phyloP scores from a whole-genome alignment of 2,888 invertebrate species.

The Harpagoxenus sublaevis region DNA sequence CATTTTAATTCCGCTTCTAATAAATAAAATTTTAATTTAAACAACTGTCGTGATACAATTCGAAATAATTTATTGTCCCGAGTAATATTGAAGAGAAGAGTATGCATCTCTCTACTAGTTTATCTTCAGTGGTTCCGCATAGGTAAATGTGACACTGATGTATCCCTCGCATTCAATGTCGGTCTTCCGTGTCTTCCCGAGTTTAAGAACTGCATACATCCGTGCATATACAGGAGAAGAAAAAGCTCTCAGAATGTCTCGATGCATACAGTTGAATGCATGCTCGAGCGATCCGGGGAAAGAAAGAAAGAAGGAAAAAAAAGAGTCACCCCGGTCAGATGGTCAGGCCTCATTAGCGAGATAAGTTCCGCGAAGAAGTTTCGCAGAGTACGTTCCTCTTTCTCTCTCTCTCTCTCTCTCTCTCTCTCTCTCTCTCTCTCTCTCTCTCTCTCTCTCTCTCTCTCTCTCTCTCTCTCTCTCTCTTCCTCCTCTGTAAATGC shows the following conservation, averaged over 20 bases:
- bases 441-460: neutral
- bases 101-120: too few relatives aligned
- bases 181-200: neutral
- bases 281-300: neutral
- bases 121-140: neutral
- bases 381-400: constrained; percentile 46
- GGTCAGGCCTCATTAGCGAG: constrained; percentile 82
- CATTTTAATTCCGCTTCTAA: neutral
- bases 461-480: neutral
- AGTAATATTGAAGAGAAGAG: neutral
- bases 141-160: neutral
- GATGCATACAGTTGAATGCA: constrained; percentile 17
- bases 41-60: neutral
- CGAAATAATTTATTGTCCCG: neutral
- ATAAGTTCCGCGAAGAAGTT: constrained; percentile 74
- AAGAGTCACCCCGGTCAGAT: constrained; percentile 73
- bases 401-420: neutral
- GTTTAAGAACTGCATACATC: constrained; percentile 10
- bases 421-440: neutral
- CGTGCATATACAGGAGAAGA: neutral
- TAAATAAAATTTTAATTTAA: neutral
- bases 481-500: constrained; percentile 16
- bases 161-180: neutral
- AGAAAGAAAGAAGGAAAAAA: constrained; percentile 23
- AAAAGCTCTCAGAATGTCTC: constrained; percentile 13